Percentiles rank a stretch among this genome's conserved stretches.
Evolutionary conservation across 2,113 vertebrate species (phyloP).

Genomic region (Triplophysa tibetana): DNA sequence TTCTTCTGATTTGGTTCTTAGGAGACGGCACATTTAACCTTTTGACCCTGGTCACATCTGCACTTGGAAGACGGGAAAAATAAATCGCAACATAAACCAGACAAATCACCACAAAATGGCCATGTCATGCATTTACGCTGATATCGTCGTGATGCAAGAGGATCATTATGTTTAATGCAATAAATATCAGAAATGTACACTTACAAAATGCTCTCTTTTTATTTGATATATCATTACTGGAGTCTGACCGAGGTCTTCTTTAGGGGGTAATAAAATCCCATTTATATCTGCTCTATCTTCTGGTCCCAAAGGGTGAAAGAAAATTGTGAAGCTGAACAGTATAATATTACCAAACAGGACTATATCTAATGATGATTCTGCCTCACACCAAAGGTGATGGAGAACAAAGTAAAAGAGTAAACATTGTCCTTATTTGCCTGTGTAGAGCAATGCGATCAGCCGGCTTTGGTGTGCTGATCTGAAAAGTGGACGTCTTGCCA

Average conservation of each 20-base stretch:
- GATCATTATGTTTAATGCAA: background rate
- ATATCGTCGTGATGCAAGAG: background rate
- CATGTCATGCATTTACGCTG: constrained; percentile 20
- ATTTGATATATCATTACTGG: background rate
- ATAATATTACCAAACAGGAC: background rate
- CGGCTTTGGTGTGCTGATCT: constrained; percentile 40
- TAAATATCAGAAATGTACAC: background rate
- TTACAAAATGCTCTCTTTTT: background rate
- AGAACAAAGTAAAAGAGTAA: background rate
- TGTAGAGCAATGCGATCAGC: constrained; percentile 38
- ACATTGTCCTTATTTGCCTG: background rate
- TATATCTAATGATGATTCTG: background rate
- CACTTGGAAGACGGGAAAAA: constrained; percentile 15
- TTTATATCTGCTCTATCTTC: background rate
- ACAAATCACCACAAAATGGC: constrained; percentile 33
- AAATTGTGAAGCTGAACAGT: background rate
- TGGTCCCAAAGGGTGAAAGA: background rate
- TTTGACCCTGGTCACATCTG: constrained; percentile 49
- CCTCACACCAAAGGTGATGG: background rate
- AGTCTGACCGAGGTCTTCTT: background rate
- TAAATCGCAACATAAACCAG: constrained; percentile 43
- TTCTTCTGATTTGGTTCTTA: constrained; percentile 25
- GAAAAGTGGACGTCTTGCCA: constrained; percentile 39
- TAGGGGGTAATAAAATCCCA: background rate
- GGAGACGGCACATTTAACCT: constrained; percentile 38